Evolutionary conservation across 2,797 vertebrate species (phyloP), one percentile per base, ranked within the genome.

Genomic region (Saguinus oedipus): DNA sequence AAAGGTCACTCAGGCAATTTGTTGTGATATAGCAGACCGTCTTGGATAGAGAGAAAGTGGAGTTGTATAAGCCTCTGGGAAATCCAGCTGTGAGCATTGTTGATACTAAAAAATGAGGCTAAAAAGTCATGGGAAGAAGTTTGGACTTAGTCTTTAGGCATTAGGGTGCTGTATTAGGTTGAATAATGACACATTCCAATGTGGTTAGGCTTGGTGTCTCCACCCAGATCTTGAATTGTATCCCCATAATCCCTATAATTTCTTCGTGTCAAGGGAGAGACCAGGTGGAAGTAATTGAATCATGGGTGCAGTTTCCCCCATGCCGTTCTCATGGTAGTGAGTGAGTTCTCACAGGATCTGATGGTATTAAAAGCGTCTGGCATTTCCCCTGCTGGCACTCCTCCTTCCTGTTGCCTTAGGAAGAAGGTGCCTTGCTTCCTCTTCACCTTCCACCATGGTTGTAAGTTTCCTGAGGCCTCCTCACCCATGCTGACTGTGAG

Each of bases 91-190:
- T 22, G 70, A 9, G 33, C 44, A 87, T 42, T 30, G 4, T 27
- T 33, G 36, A 42, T 13, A 74, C 12, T 5, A 79, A 27, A 46
- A 48, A 88, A 68, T 75, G 24, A 70, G 42, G 9, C 2, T 59
- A n/a, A 15, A 4, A 74, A 74, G 6, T 80, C 53, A 44, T 42
- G 53, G 36, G 13, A 44, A 68, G 74, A 61, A 17, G 9, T n/a
- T 74, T 86, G 24, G 6, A 17, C 5, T 96, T 64, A n/a, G 30
- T 24, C 36, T 61, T 79, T 46, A 50, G 55, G 17, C 14, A 50
- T 53, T 17, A 27, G 12, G 4, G 1, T n/a, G 7, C 15, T n/a
- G 0, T 84, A 10, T 4, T 81, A 13, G 4, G 0, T 57, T 68
- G 36, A 76, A 61, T 70, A 39, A 15, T 27, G n/a, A 70, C 0